Percentiles rank a stretch among this genome's conserved stretches.
Evolutionary conservation across 2,113 vertebrate genomes (phyloP).

Genomic region (Actenoides lindsayi): DNA sequence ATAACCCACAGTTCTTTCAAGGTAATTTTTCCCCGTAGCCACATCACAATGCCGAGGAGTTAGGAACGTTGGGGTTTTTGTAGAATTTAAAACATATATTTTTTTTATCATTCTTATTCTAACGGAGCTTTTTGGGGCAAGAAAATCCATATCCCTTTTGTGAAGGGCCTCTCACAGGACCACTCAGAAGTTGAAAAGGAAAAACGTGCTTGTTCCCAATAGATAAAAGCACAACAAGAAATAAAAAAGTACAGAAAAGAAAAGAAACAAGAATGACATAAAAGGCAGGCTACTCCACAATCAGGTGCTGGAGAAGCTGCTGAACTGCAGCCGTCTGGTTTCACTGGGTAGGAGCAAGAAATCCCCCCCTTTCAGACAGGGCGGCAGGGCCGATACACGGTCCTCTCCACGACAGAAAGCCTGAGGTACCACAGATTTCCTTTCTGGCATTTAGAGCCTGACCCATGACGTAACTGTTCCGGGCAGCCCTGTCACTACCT

Average conservation of each 20-base stretch:
- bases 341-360: not conserved
- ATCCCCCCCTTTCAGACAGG: not conserved
- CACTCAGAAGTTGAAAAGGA: not conserved
- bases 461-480: not conserved
- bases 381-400: not conserved
- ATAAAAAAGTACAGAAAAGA: constrained; percentile 1
- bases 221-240: not conserved
- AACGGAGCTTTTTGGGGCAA: not conserved
- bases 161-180: constrained; percentile 29
- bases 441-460: constrained; percentile 30
- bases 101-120: constrained; percentile 30
- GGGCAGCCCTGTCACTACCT: not conserved
- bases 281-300: not conserved
- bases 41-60: not conserved
- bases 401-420: not conserved
- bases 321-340: not conserved
- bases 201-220: not conserved
- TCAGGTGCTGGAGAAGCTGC: not conserved
- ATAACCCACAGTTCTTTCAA: not conserved
- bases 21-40: not conserved
- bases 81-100: not conserved
- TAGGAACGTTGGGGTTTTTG: not conserved
- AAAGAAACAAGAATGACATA: not conserved
- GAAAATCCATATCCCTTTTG: constrained; percentile 57
- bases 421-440: not conserved